Base-by-base conservation (phyloP, 1,140 invertebrate genomes). In the Neomicropteryx cornuta region DNA sequence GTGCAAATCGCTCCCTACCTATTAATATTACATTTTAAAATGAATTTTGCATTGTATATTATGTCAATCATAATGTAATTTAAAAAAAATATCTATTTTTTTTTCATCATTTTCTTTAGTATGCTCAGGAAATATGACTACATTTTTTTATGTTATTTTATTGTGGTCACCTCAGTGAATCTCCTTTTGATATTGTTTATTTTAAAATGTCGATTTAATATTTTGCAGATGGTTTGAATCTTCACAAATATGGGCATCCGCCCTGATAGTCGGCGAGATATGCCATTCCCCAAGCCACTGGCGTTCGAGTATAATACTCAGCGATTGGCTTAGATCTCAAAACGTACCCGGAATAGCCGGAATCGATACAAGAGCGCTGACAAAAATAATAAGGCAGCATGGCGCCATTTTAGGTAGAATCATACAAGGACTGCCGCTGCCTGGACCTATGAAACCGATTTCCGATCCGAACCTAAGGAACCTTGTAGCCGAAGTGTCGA, bases 401-500 rank as follows among this genome's bases (percentile, higher is more conserved):
- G 91, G 91, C 10, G 79, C 83, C 1, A 76, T 91, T 42, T 64
- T 91, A 18, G 73, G 87, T 1, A 77, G 81, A 52, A 84, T 97
- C 32, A 64, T 95, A 14, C 68, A 71, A 41, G 57, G 68, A 2
- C 32, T 61, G 11, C 70, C 71, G 1, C 50, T 58, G 1, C 60
- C 68, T 35, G 37, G 49, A 8, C 47, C 44, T 3, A 36, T 53
- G 40, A 38, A 70, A 42, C 46, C 61, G 33, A 60, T 80, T 40
- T 42, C 48, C 23, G 87, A 99, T 70, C 93, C 93, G 1, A 97
- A 97, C 56, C 53, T 57, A 14, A 68, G 77, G 27, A 96, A 99
- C 68, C 73, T 99, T 36, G 94, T 98, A 3, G 73, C 76, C 31
- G 83, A 93, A 73, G 96, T 98, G 24, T 95, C 92, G 10, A 67